A percentile compares a stretch with the other conserved stretches of the same genome.
phyloP scores from a whole-genome alignment of 2,797 vertebrate genomes.

The Pagetopsis macropterus region DNA sequence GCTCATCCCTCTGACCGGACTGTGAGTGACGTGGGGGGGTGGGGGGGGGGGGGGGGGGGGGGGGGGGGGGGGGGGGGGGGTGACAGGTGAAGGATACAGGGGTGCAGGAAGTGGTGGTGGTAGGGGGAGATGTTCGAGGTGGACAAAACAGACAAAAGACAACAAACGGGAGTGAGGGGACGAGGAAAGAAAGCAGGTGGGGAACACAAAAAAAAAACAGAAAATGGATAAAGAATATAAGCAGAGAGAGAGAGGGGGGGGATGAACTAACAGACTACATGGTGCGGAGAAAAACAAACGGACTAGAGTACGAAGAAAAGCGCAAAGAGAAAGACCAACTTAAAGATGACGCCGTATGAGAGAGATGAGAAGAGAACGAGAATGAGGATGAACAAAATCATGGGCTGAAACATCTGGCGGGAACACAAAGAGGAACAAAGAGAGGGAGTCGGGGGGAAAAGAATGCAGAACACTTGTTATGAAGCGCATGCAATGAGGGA shows the following conservation, averaged over 20 bases:
- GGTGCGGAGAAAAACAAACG: slow-evolving; percentile 61
- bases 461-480: slow-evolving; percentile 95
- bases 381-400: slow-evolving; percentile 92
- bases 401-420: slow-evolving; percentile 93
- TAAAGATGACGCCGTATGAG: slow-evolving; percentile 91
- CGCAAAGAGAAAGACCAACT: slow-evolving; percentile 92
- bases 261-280: slow-evolving; percentile 70
- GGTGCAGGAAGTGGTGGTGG: slow-evolving; percentile 79
- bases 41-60: slow-evolving; percentile 61
- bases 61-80: slow-evolving; percentile 62
- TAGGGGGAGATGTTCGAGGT: slow-evolving; percentile 77
- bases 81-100: slow-evolving; percentile 77
- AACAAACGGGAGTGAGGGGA: slow-evolving; percentile 67
- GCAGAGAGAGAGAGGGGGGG: slow-evolving; percentile 32
- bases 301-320: slow-evolving; percentile 94
- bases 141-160: slow-evolving; percentile 76
- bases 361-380: slow-evolving; percentile 92
- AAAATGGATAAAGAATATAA: slow-evolving; percentile 85
- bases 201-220: slow-evolving; percentile 74
- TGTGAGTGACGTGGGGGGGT: slow-evolving; percentile 85
- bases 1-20: slow-evolving; percentile 97
- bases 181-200: slow-evolving; percentile 41
- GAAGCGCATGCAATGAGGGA: slow-evolving; percentile 96
- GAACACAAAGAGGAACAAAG: slow-evolving; percentile 87
- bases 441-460: slow-evolving; percentile 80